Conservation (phyloP, 1,140 invertebrate species). For the Drosophila sechellia region DNA sequence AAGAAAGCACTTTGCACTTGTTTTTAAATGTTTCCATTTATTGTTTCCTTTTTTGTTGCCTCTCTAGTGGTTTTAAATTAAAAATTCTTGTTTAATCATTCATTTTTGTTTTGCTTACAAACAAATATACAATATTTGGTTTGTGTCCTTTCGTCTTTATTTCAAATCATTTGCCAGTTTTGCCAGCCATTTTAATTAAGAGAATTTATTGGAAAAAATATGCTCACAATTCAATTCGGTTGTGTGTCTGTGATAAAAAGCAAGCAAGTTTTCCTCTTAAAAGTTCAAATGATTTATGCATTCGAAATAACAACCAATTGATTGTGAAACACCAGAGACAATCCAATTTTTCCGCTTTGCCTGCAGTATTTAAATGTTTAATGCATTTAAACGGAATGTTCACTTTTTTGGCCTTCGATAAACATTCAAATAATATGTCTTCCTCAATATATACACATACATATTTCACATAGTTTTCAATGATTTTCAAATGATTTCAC, state of each 20-base stretch:
- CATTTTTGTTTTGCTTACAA: constrained; percentile 47
- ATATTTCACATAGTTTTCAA: constrained; percentile 46
- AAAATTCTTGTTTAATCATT: constrained; percentile 68
- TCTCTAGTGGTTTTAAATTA: constrained; percentile 66
- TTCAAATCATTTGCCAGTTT: constrained; percentile 52
- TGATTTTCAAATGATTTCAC: constrained; percentile 53
- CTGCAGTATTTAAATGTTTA: constrained; percentile 7
- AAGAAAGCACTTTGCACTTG: constrained; percentile 2
- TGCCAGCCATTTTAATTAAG: constrained; percentile 22
- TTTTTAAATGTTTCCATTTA: constrained; percentile 30
- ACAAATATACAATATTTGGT: constrained; percentile 70
- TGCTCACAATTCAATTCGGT: constrained; percentile 22
- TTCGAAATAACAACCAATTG: constrained; percentile 23
- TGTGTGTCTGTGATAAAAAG: constrained; percentile 43
- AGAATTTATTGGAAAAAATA: constrained; percentile 9
- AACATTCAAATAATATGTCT: constrained; percentile 46
- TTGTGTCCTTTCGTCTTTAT: constrained; percentile 16
- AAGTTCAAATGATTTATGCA: constrained; percentile 47
- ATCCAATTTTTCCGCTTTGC: constrained; percentile 20
- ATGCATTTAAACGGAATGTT: constrained; percentile 11
- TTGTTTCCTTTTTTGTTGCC: constrained; percentile 45
- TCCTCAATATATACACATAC: constrained; percentile 73
- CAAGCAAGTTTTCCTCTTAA: constrained; percentile 19
- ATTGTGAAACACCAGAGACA: constrained; percentile 21
- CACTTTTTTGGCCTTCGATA: constrained; percentile 15